Evolutionary conservation across 2,888 invertebrate species (phyloP).

Genomic region (Agrilus mali): DNA sequence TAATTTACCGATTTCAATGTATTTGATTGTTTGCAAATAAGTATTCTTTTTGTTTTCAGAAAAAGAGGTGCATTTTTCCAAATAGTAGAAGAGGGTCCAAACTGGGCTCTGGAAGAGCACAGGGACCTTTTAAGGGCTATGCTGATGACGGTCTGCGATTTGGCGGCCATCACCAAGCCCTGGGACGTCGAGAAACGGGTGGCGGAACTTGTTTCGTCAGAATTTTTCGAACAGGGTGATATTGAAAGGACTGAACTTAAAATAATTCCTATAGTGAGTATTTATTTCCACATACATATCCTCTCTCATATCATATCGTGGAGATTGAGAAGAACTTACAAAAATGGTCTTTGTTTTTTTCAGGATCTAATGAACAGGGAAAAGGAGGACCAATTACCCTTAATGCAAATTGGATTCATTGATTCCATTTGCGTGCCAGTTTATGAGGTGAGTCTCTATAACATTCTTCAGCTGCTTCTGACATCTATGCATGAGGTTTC

Average conservation of each 20-base stretch:
- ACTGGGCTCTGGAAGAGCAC: constrained; percentile 63
- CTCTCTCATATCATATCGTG: not conserved
- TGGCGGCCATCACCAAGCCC: constrained; percentile 89
- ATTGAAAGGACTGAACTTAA: constrained; percentile 80
- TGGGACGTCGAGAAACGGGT: constrained; percentile 87
- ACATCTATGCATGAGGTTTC: no score
- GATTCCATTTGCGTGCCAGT: constrained; percentile 90
- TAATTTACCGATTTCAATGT: no score
- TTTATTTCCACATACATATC: constrained; percentile 15
- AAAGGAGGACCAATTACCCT: constrained; percentile 84
- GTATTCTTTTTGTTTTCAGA: constrained; percentile 36
- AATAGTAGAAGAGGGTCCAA: constrained; percentile 45
- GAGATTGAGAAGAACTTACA: not conserved
- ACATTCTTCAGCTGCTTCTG: no score
- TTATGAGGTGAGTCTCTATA: constrained; percentile 58
- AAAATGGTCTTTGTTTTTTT: constrained; percentile 14
- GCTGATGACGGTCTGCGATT: constrained; percentile 92
- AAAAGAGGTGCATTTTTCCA: constrained; percentile 79
- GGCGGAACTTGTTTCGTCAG: constrained; percentile 83
- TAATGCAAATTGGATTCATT: constrained; percentile 93
- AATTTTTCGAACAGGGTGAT: constrained; percentile 90
- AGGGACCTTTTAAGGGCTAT: constrained; percentile 76
- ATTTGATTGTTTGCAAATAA: not conserved
- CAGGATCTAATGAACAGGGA: constrained; percentile 93
- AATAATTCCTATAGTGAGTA: constrained; percentile 77